These are phyloP conservation scores for Stegostoma tigrinum DNA, from an alignment of 2,113 vertebrate genomes.

Conservation along the genomic window DNA sequence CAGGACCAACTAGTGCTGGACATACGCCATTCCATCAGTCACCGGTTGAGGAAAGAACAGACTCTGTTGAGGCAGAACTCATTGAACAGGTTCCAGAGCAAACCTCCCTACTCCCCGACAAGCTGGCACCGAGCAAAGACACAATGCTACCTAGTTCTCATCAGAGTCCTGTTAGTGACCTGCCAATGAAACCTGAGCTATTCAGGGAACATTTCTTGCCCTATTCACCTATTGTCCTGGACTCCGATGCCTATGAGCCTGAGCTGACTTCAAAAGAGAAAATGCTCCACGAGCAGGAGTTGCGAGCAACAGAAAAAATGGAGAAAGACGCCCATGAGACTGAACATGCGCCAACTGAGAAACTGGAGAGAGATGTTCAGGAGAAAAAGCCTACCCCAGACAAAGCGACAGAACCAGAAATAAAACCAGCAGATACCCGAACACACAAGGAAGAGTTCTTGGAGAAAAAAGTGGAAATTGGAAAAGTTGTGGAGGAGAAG, in stretches of 20 bases:
- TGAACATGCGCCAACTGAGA: not conserved
- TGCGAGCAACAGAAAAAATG: not conserved
- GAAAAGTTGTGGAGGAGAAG: not conserved
- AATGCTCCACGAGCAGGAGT: not conserved
- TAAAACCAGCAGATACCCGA: not conserved
- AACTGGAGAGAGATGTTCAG: slow-evolving; percentile 20
- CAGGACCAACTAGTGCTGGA: slow-evolving; percentile 82
- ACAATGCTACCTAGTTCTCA: not conserved
- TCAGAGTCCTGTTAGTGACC: not conserved
- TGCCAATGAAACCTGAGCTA: not conserved
- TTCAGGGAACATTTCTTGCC: not conserved
- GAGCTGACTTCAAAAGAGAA: slow-evolving; percentile 19
- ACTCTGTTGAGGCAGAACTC: slow-evolving; percentile 55
- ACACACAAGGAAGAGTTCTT: not conserved
- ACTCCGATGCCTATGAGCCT: not conserved
- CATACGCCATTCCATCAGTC: slow-evolving; percentile 86
- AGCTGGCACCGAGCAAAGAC: not conserved
- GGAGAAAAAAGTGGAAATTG: not conserved
- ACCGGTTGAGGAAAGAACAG: slow-evolving; percentile 78
- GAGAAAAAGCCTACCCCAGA: not conserved
- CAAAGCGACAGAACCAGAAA: not conserved
- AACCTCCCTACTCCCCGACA: not conserved
- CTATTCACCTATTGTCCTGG: not conserved
- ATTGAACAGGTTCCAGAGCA: slow-evolving; percentile 42
- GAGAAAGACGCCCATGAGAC: not conserved